Conservation (phyloP, 2,888 invertebrate species). For the Phanerotoma sp. region DNA sequence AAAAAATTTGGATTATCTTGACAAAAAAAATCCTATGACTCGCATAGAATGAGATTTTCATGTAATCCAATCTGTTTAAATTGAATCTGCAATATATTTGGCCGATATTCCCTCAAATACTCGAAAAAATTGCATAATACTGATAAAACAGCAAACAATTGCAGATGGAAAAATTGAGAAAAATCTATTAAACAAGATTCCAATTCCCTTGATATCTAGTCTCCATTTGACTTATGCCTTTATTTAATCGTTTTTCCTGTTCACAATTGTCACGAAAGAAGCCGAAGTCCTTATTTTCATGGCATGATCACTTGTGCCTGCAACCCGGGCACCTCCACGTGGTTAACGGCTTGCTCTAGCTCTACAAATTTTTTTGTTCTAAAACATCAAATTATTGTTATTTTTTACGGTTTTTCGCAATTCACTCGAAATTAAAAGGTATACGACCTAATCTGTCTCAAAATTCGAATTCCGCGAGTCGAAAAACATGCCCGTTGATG, state of each 20-base stretch:
- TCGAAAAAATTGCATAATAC: too few species aligned
- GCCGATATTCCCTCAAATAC: neutral
- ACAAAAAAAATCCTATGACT: neutral
- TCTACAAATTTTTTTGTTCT: neutral
- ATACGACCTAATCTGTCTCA: neutral
- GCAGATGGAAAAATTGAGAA: neutral
- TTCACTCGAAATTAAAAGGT: neutral
- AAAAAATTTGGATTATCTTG: too few species aligned
- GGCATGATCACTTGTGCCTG: neutral
- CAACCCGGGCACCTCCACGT: conserved; percentile 5
- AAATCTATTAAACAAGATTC: neutral
- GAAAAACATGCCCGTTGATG: neutral
- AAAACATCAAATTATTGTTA: neutral
- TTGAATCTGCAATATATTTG: neutral
- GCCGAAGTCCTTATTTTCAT: too few species aligned
- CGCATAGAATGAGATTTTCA: neutral
- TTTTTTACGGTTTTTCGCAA: neutral
- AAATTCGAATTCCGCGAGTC: neutral
- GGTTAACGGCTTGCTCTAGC: too few species aligned
- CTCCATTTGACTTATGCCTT: too few species aligned
- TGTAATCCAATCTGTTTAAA: neutral
- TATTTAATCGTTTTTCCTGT: too few species aligned
- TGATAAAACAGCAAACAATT: neutral
- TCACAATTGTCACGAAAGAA: too few species aligned
- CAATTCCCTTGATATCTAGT: neutral